A percentile compares a stretch with the other conserved stretches of the same genome.
These are phyloP conservation scores for Mesorhabditis belari DNA, from an alignment of 2,888 invertebrate genomes.

Conservation along the genomic window DNA sequence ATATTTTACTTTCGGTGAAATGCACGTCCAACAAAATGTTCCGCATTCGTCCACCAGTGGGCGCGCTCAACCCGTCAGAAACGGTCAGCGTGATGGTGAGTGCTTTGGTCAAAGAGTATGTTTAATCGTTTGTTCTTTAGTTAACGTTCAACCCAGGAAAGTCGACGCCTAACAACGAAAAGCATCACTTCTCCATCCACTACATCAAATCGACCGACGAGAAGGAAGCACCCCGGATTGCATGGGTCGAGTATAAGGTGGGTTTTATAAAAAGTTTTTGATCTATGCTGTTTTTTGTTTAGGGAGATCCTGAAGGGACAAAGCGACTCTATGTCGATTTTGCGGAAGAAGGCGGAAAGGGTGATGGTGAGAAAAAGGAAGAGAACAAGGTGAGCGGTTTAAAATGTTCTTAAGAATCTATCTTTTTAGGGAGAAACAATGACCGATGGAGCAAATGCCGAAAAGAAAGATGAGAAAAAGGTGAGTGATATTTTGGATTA, in stretches of 20 bases:
- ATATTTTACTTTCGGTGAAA: slow-evolving; percentile 29
- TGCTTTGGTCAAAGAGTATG: not conserved
- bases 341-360: slow-evolving; percentile 15
- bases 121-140: slow-evolving; percentile 7
- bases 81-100: not conserved
- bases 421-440: too few species aligned
- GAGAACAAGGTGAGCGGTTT: slow-evolving; percentile 7
- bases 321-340: slow-evolving; percentile 35
- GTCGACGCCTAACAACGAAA: slow-evolving; percentile 29
- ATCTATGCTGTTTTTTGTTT: not conserved
- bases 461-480: too few species aligned
- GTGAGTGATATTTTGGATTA: too few species aligned
- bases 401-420: too few species aligned
- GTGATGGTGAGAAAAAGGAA: slow-evolving; percentile 1
- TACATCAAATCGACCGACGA: slow-evolving; percentile 24
- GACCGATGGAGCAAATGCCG: too few species aligned
- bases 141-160: slow-evolving; percentile 29
- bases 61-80: slow-evolving; percentile 16
- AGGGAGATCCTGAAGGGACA: slow-evolving; percentile 19
- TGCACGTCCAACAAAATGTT: slow-evolving; percentile 45
- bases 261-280: not conserved
- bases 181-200: slow-evolving; percentile 45
- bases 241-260: slow-evolving; percentile 27
- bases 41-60: slow-evolving; percentile 37
- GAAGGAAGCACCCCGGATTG: slow-evolving; percentile 14